Evolutionary conservation across 2,113 vertebrate genomes (phyloP).

Genomic region (Tyrannus savana): DNA sequence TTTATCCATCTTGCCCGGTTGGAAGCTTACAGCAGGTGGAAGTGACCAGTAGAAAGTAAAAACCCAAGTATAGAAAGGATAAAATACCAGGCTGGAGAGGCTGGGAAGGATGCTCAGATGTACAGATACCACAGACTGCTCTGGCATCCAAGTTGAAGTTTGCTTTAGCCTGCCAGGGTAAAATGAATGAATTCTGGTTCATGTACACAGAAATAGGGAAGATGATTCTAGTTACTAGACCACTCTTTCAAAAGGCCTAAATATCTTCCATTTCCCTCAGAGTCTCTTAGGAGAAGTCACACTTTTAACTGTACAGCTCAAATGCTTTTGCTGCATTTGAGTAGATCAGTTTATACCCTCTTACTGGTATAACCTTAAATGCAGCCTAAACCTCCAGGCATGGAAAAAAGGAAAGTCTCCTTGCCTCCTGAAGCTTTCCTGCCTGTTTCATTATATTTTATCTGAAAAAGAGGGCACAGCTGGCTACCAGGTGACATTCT

Average conservation of each 20-base stretch:
- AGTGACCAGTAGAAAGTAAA: background rate
- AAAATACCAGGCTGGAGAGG: background rate
- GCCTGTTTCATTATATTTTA: background rate
- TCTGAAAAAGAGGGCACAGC: background rate
- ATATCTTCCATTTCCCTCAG: conserved; percentile 14
- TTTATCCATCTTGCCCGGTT: background rate
- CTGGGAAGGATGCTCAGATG: background rate
- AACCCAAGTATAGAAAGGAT: background rate
- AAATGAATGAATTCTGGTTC: conserved; percentile 15
- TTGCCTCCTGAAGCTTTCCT: background rate
- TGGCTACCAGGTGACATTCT: background rate
- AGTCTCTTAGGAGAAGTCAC: conserved; percentile 23
- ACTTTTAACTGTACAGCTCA: background rate
- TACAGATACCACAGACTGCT: background rate
- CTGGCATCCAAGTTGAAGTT: background rate
- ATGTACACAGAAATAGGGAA: background rate
- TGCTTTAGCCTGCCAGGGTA: background rate
- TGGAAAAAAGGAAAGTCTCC: background rate
- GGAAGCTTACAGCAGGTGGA: background rate
- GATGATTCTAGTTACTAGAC: background rate
- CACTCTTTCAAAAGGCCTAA: background rate
- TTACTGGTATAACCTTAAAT: background rate
- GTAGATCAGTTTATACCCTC: background rate
- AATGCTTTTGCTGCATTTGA: background rate
- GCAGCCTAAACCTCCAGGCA: background rate